These are phyloP conservation scores for Dicentrarchus labrax DNA, from an alignment of 2,113 vertebrate genomes.

Conservation along the genomic window DNA sequence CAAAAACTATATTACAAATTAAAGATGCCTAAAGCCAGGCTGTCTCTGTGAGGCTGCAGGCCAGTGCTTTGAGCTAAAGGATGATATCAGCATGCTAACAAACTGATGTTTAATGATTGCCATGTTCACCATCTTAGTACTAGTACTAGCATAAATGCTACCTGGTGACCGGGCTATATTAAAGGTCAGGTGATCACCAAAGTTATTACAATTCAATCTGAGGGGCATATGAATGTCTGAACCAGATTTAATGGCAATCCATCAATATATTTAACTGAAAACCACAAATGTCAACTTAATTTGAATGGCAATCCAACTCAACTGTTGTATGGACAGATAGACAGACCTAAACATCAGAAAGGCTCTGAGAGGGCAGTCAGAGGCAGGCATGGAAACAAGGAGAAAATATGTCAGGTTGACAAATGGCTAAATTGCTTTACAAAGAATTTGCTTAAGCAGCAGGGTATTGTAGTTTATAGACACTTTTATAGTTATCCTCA, in stretches of 20 bases:
- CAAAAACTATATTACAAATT: background rate
- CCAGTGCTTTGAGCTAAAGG: background rate
- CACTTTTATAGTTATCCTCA: conserved; percentile 10
- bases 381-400: background rate
- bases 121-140: background rate
- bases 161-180: background rate
- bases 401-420: background rate
- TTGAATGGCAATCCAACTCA: background rate
- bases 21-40: background rate
- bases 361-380: background rate
- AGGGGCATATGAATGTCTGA: background rate
- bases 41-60: background rate
- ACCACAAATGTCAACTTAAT: background rate
- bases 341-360: background rate
- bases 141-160: too few species aligned
- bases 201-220: background rate
- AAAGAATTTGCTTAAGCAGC: background rate
- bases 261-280: background rate
- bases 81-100: background rate
- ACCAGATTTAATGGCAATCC: background rate
- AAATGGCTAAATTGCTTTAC: background rate
- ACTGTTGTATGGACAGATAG: background rate
- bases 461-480: background rate
- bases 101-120: background rate
- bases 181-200: background rate